A percentile compares a stretch with the other conserved stretches of the same genome.
phyloP scores from a whole-genome alignment of 2,113 vertebrate species.

The Girardinichthys multiradiatus region DNA sequence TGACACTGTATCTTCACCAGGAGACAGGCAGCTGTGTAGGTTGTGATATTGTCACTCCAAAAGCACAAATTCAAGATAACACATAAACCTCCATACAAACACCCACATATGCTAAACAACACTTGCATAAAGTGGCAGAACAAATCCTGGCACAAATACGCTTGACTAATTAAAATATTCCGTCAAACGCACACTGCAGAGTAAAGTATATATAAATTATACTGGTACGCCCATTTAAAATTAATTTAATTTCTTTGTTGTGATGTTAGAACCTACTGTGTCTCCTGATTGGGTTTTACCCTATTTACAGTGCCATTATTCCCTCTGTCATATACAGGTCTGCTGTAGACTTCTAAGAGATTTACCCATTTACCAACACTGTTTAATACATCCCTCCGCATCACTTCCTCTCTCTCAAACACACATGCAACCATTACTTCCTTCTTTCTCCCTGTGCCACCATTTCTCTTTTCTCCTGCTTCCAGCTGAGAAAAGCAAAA shows the following conservation, averaged over 20 bases:
- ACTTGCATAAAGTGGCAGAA: constrained; percentile 70
- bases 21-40: constrained; percentile 62
- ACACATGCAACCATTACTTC: constrained; percentile 27
- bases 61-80: constrained; percentile 71
- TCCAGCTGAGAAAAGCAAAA: constrained; percentile 71
- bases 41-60: constrained; percentile 65
- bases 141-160: constrained; percentile 47
- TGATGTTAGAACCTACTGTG: constrained; percentile 1
- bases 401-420: constrained; percentile 29
- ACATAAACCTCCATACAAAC: constrained; percentile 72
- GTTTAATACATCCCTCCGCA: constrained; percentile 47
- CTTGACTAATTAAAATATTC: constrained; percentile 61
- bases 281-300: constrained; percentile 30
- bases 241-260: constrained; percentile 7
- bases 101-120: constrained; percentile 77
- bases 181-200: constrained; percentile 35
- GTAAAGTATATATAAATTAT: constrained; percentile 35
- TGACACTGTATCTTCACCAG: constrained; percentile 35
- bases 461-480: constrained; percentile 58
- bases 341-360: constrained; percentile 51
- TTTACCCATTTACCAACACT: constrained; percentile 73
- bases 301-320: constrained; percentile 23
- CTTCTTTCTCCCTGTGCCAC: constrained; percentile 28
- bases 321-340: constrained; percentile 33
- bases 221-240: constrained; percentile 20